Base-by-base conservation (phyloP, 2,797 vertebrate genomes). In the Tiaroga cobitis region DNA sequence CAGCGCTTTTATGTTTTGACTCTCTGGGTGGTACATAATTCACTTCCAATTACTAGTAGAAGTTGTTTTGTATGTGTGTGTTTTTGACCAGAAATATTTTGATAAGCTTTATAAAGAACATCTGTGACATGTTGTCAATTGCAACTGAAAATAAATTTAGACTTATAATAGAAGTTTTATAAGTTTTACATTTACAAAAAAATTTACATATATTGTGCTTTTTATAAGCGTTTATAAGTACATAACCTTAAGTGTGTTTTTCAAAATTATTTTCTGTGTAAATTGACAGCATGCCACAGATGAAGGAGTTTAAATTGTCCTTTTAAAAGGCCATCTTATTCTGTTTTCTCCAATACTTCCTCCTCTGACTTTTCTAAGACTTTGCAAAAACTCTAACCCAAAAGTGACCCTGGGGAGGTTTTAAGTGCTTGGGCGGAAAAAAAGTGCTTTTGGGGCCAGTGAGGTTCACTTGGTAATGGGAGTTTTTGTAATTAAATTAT, bases 401-500 rank as follows among this genome's bases (percentile, higher is more conserved):
- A 4, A 75, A 39, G 24, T 83, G 29, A 37, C 70, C 59, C 39
- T 67, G 32, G 43, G 41, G 72, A 83, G 29, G 32, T 39, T 83
- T 67, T 51, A 73, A 74, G 24, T 65, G 82, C 59, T 63, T 54
- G 24, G 18, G 3, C 0, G 8, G 6, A 5, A 13, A 13, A 65
- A 76, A 76, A 16, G 61, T 10, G 43, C 10, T 76, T 24, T 83
- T 15, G 61, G 46, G 72, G 51, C 46, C 2, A 76, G 39, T 83
- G 43, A 75, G 34, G 16, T 51, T 68, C 6, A 49, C 16, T 68
- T 51, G 32, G 43, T 54, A 29, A 83, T 68, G 32, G 32, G 72
- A 76, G n/a, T 19, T 67, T 67, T 51, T 67, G 34, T 56, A 68
- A 68, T 83, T 37, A 65, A 37, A 75, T 82, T 24, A 54, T 51